Percentiles rank a stretch among this genome's conserved stretches.
These are phyloP conservation scores for Paratilapia polleni DNA, from an alignment of 2,113 vertebrate species.

Conservation along the genomic window DNA sequence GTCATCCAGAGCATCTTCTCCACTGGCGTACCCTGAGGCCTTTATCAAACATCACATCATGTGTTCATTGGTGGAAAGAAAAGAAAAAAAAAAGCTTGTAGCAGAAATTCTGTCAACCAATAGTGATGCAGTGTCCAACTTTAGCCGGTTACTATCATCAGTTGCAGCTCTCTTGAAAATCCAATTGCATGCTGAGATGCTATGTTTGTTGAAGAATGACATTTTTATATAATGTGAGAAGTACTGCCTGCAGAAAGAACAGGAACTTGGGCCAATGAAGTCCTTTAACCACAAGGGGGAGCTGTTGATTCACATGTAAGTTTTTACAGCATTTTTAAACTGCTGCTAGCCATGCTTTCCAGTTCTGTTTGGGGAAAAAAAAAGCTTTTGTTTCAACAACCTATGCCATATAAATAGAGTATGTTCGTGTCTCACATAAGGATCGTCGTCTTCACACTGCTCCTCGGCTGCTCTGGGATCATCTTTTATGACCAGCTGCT, in stretches of 20 bases:
- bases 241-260: too few relatives aligned
- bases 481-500: slow-evolving; percentile 86
- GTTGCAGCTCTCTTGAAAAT: not conserved
- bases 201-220: not conserved
- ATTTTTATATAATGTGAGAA: too few relatives aligned
- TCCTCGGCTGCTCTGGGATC: slow-evolving; percentile 84
- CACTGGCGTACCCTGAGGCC: slow-evolving; percentile 89
- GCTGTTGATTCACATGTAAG: not conserved
- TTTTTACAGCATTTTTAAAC: not conserved
- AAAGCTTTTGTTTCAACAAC: not conserved
- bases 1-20: slow-evolving; percentile 80
- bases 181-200: not conserved
- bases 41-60: slow-evolving; percentile 43
- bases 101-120: not conserved
- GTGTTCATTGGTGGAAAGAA: not conserved
- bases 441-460: slow-evolving; percentile 89
- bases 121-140: not conserved
- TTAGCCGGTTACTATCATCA: not conserved
- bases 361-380: not conserved
- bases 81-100: not conserved
- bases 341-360: fast-evolving
- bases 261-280: not conserved
- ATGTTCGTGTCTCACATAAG: slow-evolving; percentile 81
- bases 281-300: slow-evolving; percentile 34
- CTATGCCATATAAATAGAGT: not conserved